Base-by-base conservation (phyloP, 2,888 invertebrate genomes). In the Sarcophaga rosellei region DNA sequence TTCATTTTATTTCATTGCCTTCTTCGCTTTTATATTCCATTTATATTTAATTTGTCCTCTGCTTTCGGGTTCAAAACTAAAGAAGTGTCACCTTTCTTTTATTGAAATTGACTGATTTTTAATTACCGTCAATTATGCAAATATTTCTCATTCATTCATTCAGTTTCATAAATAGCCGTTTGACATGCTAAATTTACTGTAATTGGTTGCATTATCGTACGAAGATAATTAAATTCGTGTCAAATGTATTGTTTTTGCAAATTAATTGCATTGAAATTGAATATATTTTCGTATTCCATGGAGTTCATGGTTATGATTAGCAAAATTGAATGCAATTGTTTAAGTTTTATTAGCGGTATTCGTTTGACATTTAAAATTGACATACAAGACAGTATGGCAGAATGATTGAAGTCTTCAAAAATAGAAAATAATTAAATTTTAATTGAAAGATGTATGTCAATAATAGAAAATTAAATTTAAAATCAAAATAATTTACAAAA, bases 31-130 rank as follows among this genome's bases (percentile, higher is more conserved):
- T 35, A 6, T 6, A 35, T 23, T 23, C 35, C 35, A 10, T 35
- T 10, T 10, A 8, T 8, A 35, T 35, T 44, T 44, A 45, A 61
- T 73, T 73, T 17, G 0, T 63, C 21, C 6, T 61, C 61, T 21
- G 1, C 61, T n/a, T 10, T 61, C 61, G 10, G 25, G 0, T 35
- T 63, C 15, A 63, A n/a, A n/a, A 23, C 23, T 15, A 53, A 15
- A 35, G 35, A 66, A 65, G 35, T 75, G 75, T 57, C 47, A 69
- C 53, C 20, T 21, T 68, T n/a, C n/a, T 17, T 61, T 63, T 68
- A 61, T 68, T 74, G 35, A 35, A 74, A 35, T 62, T 74, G 62
- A 81, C 75, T 70, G 70, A 75, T 76, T 81, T 75, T 76, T 76
- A 81, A 76, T 81, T 70, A 76, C 57, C 69, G 23, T 5, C 23